Conservation (phyloP, 2,888 invertebrate genomes). For the Oithona nana region DNA sequence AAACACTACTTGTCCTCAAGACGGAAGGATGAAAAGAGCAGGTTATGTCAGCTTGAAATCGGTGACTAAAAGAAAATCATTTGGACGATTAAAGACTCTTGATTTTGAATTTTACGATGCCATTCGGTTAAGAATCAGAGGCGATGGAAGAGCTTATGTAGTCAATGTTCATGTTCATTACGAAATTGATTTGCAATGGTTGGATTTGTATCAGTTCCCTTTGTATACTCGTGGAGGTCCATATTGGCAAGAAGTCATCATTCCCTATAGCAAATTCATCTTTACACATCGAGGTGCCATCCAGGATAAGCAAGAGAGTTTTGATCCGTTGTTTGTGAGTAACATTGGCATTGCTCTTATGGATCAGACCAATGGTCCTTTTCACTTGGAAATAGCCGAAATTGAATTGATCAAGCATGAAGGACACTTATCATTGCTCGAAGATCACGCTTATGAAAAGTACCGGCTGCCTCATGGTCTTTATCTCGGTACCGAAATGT, state of each 20-base stretch:
- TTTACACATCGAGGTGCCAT: conserved; percentile 59
- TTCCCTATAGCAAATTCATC: conserved; percentile 84
- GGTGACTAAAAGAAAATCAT: conserved; percentile 45
- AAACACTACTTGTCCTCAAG: conserved; percentile 3
- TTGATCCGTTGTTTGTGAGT: conserved; percentile 42
- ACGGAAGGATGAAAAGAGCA: conserved; percentile 1
- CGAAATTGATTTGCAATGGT: conserved; percentile 65
- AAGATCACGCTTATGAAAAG: background rate
- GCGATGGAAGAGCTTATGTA: conserved; percentile 80
- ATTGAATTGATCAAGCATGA: conserved; percentile 41
- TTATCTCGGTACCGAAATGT: background rate
- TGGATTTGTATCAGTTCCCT: conserved; percentile 65
- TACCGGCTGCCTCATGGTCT: background rate
- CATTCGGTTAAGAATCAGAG: conserved; percentile 57
- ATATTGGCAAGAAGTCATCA: conserved; percentile 83
- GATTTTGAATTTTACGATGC: conserved; percentile 61
- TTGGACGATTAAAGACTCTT: conserved; percentile 45
- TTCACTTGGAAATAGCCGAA: conserved; percentile 75
- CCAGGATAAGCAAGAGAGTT: conserved; percentile 54
- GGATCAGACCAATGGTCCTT: conserved; percentile 61
- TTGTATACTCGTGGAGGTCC: conserved; percentile 90
- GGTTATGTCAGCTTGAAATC: conserved; percentile 23
- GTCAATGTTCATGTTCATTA: conserved; percentile 57
- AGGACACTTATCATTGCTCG: background rate
- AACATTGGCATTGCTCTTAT: conserved; percentile 61